Evolutionary conservation across 1,140 invertebrate species (phyloP).

Genomic region (Philotrypesis tridentata): DNA sequence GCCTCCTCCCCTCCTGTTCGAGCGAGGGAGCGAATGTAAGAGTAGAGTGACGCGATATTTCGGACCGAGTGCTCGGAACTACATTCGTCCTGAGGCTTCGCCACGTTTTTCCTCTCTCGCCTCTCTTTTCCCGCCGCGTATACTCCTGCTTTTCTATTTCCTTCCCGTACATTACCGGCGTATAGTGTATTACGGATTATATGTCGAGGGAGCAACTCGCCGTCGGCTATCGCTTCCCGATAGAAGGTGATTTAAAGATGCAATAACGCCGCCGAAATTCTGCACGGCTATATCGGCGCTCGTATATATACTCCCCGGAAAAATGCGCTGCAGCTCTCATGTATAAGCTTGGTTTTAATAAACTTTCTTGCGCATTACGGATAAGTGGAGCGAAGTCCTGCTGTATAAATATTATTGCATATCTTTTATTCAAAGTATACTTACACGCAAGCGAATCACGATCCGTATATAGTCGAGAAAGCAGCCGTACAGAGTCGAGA

Average conservation of each 20-base stretch:
- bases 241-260: slow-evolving; percentile 56
- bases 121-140: slow-evolving; percentile 37
- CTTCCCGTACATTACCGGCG: slow-evolving; percentile 31
- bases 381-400: too few species aligned
- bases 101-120: slow-evolving; percentile 48
- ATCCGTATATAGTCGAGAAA: not conserved
- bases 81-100: slow-evolving; percentile 9
- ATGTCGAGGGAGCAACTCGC: slow-evolving; percentile 29
- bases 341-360: not conserved
- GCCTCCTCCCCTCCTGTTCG: not conserved
- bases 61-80: slow-evolving; percentile 44
- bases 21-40: slow-evolving; percentile 28
- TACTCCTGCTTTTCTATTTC: slow-evolving; percentile 52
- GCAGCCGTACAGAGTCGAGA: not conserved
- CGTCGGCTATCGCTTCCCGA: slow-evolving; percentile 46
- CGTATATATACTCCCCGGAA: not conserved
- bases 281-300: not conserved
- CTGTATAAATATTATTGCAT: not conserved
- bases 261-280: not conserved
- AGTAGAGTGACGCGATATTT: slow-evolving; percentile 22
- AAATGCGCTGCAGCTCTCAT: not conserved
- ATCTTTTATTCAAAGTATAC: not conserved
- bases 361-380: too few species aligned
- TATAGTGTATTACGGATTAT: slow-evolving; percentile 39
- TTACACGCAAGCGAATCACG: not conserved